phyloP scores from a whole-genome alignment of 1,140 invertebrate species.

The Augochlora pura region DNA sequence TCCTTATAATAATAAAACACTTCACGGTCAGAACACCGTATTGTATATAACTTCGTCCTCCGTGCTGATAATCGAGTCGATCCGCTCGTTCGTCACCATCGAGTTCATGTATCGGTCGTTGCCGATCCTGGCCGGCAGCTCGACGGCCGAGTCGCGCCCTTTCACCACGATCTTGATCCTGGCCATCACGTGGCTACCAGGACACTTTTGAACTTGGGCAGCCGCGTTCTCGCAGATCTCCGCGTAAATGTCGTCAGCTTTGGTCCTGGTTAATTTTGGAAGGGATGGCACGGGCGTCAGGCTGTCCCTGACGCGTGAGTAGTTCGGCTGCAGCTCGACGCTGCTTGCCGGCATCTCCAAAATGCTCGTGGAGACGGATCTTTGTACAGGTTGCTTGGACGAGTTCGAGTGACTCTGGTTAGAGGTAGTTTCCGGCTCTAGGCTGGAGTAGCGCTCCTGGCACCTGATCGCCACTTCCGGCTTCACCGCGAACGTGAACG shows the following conservation, averaged over 20 bases:
- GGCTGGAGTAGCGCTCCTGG: slow-evolving; percentile 75
- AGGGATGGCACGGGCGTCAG: slow-evolving; percentile 69
- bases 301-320: slow-evolving; percentile 74
- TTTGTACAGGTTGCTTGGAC: slow-evolving; percentile 74
- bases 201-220: slow-evolving; percentile 64
- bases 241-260: slow-evolving; percentile 76
- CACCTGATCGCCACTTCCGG: slow-evolving; percentile 75
- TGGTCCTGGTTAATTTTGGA: slow-evolving; percentile 62
- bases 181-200: slow-evolving; percentile 76
- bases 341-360: slow-evolving; percentile 71
- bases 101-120: slow-evolving; percentile 73
- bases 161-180: slow-evolving; percentile 77
- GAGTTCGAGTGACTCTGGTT: slow-evolving; percentile 54
- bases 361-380: slow-evolving; percentile 76
- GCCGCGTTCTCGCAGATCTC: slow-evolving; percentile 75
- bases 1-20: slow-evolving; percentile 22
- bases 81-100: slow-evolving; percentile 69
- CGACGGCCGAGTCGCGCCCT: slow-evolving; percentile 47
- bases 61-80: slow-evolving; percentile 73
- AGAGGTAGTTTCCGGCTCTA: slow-evolving; percentile 74
- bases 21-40: slow-evolving; percentile 72
- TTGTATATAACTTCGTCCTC: slow-evolving; percentile 78
- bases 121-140: slow-evolving; percentile 36
- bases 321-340: slow-evolving; percentile 73
- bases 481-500: slow-evolving; percentile 76